These are phyloP conservation scores for Bradypus variegatus DNA, from an alignment of 2,797 vertebrate genomes.

Conservation along the genomic window DNA sequence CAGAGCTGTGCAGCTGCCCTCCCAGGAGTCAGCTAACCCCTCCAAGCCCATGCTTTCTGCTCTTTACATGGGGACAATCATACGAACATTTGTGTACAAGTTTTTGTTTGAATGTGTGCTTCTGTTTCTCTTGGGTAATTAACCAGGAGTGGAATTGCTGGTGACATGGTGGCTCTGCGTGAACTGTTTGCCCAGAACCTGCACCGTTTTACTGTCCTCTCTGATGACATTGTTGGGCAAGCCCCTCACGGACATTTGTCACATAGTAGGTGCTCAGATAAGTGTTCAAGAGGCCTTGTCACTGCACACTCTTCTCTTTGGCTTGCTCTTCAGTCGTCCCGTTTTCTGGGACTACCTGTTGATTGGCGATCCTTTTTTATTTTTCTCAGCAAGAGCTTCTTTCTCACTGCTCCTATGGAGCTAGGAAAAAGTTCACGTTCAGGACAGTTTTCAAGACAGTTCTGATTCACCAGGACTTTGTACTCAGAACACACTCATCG, in stretches of 20 bases:
- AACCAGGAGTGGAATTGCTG: not conserved
- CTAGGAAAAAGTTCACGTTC: slow-evolving; percentile 4
- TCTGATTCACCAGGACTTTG: slow-evolving; percentile 4
- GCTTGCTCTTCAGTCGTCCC: not conserved
- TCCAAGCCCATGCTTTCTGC: not conserved
- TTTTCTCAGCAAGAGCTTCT: not conserved
- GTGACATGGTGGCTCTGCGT: too few relatives aligned
- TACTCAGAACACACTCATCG: not conserved
- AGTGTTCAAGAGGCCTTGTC: not conserved
- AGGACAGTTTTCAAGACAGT: not conserved
- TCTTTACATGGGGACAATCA: not conserved
- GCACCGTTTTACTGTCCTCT: not conserved
- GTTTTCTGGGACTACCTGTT: slow-evolving; percentile 1
- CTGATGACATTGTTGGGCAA: not conserved
- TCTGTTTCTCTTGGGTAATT: not conserved
- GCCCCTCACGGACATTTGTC: not conserved
- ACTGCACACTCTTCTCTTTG: not conserved
- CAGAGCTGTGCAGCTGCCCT: not conserved
- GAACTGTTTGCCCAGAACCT: not conserved
- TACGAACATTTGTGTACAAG: not conserved
- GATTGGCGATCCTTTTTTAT: not conserved
- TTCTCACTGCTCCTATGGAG: not conserved
- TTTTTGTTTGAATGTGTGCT: not conserved
- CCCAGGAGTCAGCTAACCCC: not conserved
- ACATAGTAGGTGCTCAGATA: not conserved